These are phyloP conservation scores for Lepus oiostolus DNA, from an alignment of 2,797 vertebrate species.

Conservation along the genomic window DNA sequence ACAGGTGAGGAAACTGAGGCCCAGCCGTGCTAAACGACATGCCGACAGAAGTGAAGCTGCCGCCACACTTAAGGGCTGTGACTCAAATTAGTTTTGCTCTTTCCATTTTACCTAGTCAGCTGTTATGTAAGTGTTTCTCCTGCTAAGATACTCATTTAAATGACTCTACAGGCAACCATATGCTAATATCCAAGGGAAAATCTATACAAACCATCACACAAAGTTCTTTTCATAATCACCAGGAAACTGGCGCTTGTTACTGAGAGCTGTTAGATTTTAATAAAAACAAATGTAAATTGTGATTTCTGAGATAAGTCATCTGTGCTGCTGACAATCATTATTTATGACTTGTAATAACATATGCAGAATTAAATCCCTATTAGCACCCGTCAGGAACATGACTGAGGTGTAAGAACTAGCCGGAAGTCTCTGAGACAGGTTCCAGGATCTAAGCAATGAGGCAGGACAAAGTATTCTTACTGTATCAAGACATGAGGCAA, in stretches of 20 bases:
- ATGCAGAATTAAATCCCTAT: neutral
- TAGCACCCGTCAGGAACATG: neutral
- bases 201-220: no score
- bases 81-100: no score
- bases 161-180: neutral
- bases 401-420: neutral
- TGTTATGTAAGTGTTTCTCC: neutral
- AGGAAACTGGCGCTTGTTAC: neutral
- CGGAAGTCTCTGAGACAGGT: neutral
- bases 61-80: neutral
- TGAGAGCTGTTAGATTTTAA: neutral
- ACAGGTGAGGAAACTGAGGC: neutral
- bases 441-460: neutral
- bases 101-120: neutral
- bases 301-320: neutral
- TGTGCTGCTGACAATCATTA: neutral
- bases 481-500: neutral
- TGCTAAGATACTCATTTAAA: fast-evolving
- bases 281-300: neutral
- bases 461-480: neutral
- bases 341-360: neutral
- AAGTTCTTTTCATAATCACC: neutral
- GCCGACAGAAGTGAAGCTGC: neutral
- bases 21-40: neutral
- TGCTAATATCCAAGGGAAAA: neutral